Conservation (phyloP, 2,888 invertebrate species). For the Smittia sp. region DNA sequence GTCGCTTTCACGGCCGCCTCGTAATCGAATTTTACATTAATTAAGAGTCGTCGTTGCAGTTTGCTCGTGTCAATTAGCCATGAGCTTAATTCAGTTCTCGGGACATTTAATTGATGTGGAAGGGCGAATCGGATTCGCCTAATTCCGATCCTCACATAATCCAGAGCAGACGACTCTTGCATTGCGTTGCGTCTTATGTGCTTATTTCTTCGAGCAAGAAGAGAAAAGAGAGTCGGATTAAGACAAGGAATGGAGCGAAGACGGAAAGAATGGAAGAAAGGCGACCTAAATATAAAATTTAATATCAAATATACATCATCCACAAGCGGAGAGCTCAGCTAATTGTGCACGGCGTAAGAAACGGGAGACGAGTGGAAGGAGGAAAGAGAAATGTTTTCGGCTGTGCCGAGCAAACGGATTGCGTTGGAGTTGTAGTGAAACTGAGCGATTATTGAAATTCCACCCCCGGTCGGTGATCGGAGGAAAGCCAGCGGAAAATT, state of each 20-base stretch:
- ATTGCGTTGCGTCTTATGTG: neutral
- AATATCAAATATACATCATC: conserved; percentile 25
- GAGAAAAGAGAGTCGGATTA: conserved; percentile 15
- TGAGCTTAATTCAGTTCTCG: neutral
- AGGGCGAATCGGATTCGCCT: too few relatives aligned
- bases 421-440: neutral
- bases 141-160: neutral
- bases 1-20: neutral
- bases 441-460: conserved; percentile 4
- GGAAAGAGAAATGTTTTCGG: neutral
- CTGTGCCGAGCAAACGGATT: neutral
- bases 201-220: neutral
- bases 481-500: neutral
- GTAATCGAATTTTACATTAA: conserved; percentile 8
- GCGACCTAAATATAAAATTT: conserved; percentile 25
- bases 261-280: neutral
- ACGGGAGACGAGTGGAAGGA: neutral
- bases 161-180: neutral
- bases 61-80: neutral
- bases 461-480: neutral
- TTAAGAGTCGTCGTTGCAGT: neutral
- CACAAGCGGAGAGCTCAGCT: conserved; percentile 7
- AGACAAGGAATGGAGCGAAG: neutral
- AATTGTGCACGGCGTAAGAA: conserved; percentile 19
- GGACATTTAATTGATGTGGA: neutral